Evolutionary conservation across 2,113 vertebrate species (phyloP).

Genomic region (Pao palembangensis): DNA sequence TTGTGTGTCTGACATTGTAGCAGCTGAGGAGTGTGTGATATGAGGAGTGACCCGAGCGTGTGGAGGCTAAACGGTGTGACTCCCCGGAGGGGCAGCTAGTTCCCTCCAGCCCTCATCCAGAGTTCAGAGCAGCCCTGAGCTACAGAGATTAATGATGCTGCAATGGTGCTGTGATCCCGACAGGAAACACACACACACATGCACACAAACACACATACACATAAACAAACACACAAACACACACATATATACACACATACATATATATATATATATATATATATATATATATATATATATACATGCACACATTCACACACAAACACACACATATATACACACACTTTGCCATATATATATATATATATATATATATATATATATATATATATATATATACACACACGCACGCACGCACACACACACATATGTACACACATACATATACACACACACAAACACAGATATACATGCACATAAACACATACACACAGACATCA

Average conservation of each 20-base stretch:
- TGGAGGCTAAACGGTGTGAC: slow-evolving; percentile 65
- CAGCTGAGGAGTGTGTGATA: slow-evolving; percentile 44
- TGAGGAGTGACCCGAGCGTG: slow-evolving; percentile 57
- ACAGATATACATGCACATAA: slow-evolving; percentile 24
- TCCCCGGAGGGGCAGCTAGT: slow-evolving; percentile 45
- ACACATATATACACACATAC: slow-evolving; percentile 11
- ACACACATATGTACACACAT: slow-evolving; percentile 27
- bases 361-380: too few relatives aligned
- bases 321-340: too few relatives aligned
- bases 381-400: too few relatives aligned
- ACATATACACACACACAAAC: too few relatives aligned
- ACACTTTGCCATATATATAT: too few relatives aligned
- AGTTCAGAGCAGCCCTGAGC: slow-evolving; percentile 65
- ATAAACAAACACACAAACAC: slow-evolving; percentile 12
- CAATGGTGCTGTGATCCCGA: slow-evolving; percentile 58
- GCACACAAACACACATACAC: slow-evolving; percentile 14
- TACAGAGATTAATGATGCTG: slow-evolving; percentile 70
- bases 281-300: too few relatives aligned
- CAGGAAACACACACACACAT: slow-evolving; percentile 46
- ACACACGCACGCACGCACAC: too few relatives aligned
- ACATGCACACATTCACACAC: not conserved
- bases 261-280: slow-evolving; percentile 7
- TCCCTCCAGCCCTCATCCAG: slow-evolving; percentile 60
- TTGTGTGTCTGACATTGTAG: slow-evolving; percentile 54
- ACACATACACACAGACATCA: slow-evolving; percentile 18